phyloP scores from a whole-genome alignment of 2,113 vertebrate species.

The Antigone vipio region DNA sequence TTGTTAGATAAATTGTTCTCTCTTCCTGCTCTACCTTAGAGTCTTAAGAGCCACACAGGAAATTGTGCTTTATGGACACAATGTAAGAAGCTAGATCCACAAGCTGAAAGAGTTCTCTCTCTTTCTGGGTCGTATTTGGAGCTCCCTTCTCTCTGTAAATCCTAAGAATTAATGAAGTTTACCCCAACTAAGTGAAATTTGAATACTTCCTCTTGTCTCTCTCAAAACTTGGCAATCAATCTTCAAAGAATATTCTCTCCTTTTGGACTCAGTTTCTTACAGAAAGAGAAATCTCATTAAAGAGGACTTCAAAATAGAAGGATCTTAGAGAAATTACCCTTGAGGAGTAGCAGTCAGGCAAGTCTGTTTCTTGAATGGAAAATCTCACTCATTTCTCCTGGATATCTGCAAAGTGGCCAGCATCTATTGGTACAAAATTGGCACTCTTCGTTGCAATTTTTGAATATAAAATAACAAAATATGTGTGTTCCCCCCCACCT shows the following conservation, averaged over 20 bases:
- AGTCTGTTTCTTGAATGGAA: neutral
- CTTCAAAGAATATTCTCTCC: neutral
- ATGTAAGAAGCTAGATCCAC: neutral
- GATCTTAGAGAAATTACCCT: neutral
- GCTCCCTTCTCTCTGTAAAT: neutral
- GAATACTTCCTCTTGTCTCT: neutral
- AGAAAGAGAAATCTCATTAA: neutral
- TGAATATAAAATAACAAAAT: neutral
- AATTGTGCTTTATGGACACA: neutral
- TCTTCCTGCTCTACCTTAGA: neutral
- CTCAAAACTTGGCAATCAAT: neutral
- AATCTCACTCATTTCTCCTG: neutral
- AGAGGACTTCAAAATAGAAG: neutral
- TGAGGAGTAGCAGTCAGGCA: neutral
- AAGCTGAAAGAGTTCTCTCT: neutral
- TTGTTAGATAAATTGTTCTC: neutral
- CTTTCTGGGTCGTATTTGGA: neutral
- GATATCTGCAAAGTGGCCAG: neutral
- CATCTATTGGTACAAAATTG: neutral
- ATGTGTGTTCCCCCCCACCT: fast-evolving
- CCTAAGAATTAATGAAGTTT: neutral
- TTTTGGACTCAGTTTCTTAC: neutral
- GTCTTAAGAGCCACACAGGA: neutral
- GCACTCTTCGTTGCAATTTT: neutral
- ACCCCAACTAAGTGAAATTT: neutral